Evolutionary conservation across 2,113 vertebrate genomes (phyloP).

Genomic region (Furnarius figulus): DNA sequence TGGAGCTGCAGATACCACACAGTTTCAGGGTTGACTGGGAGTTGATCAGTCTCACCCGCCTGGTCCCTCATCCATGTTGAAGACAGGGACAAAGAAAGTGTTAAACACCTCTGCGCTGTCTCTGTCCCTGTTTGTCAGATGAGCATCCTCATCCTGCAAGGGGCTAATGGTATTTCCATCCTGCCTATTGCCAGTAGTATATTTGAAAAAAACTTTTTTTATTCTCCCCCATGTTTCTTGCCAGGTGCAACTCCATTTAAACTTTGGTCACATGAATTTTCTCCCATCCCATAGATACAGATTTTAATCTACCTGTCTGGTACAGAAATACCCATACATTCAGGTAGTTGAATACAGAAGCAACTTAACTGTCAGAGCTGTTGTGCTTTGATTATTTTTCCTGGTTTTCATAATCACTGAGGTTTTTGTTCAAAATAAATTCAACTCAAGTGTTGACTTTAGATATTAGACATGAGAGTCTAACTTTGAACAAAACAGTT

Average conservation of each 20-base stretch:
- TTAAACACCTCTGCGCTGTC: not conserved
- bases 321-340: not conserved
- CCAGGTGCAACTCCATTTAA: not conserved
- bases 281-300: not conserved
- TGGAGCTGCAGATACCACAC: not conserved
- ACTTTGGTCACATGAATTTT: not conserved
- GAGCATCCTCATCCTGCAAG: not conserved
- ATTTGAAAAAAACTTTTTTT: not conserved
- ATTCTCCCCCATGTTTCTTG: not conserved
- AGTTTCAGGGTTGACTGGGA: not conserved
- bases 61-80: not conserved
- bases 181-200: not conserved
- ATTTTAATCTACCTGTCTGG: not conserved
- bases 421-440: not conserved
- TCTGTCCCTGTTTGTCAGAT: not conserved
- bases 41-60: not conserved
- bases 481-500: not conserved
- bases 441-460: not conserved
- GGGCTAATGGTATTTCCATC: not conserved
- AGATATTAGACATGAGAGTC: rapidly evolving
- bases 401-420: not conserved
- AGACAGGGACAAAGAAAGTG: not conserved
- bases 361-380: not conserved
- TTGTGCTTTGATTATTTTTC: not conserved
- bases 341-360: not conserved